phyloP scores from a whole-genome alignment of 2,888 invertebrate genomes.

The Congeria kusceri region DNA sequence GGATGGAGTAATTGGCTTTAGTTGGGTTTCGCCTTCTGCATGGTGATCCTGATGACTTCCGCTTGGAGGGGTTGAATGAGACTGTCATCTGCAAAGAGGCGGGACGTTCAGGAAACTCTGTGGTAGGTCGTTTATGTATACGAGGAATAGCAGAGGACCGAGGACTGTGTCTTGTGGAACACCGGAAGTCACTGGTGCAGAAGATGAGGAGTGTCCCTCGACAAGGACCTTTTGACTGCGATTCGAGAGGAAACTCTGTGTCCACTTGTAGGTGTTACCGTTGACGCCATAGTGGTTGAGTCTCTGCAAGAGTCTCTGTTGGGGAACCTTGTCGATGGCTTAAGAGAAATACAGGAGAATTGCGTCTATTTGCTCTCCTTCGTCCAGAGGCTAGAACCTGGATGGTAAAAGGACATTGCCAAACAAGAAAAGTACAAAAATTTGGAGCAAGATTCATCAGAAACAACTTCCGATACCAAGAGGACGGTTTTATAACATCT shows the following conservation, averaged over 20 bases:
- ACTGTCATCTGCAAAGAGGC: conserved; percentile 26
- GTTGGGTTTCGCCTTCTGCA: too few species aligned
- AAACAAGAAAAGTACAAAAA: too few species aligned
- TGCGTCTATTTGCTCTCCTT: conserved; percentile 46
- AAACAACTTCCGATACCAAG: too few species aligned
- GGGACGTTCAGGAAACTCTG: background rate
- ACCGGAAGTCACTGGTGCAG: conserved; percentile 8
- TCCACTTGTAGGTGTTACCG: background rate
- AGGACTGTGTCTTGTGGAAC: conserved; percentile 20
- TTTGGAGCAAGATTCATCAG: too few species aligned
- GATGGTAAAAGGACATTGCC: too few species aligned
- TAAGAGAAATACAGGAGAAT: conserved; percentile 37
- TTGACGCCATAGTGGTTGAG: conserved; percentile 4
- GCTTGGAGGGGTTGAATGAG: too few species aligned
- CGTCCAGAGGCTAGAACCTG: too few species aligned
- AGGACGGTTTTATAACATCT: too few species aligned
- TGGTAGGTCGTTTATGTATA: conserved; percentile 25
- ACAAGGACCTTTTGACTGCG: background rate
- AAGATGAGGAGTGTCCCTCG: background rate
- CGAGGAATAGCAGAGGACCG: conserved; percentile 8
- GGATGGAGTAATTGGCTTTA: too few species aligned
- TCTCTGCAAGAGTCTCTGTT: background rate
- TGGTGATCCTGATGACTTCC: too few species aligned
- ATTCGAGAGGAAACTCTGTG: background rate
- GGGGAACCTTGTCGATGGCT: conserved; percentile 18